Base-by-base conservation (phyloP, 1,140 invertebrate species). In the Globodera ellingtonae region DNA sequence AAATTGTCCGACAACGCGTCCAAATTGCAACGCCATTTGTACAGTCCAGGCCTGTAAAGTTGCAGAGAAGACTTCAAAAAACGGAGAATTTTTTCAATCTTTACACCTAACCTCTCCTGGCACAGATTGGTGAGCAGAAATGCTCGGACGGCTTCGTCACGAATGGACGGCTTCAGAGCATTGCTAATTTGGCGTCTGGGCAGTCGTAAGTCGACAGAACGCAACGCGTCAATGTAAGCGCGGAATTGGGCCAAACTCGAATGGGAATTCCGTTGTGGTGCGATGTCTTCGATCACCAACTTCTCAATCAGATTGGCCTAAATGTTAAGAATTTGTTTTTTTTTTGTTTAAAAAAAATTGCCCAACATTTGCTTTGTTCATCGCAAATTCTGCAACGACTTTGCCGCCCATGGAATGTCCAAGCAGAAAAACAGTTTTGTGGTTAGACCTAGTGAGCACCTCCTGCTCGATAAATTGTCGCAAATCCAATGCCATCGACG, bases 81-180 rank as follows among this genome's bases (percentile, higher is more conserved):
- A 8, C 4, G 21, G n/a, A 72, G 9, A 44, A 72, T 66, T 59
- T 67, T 21, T 5, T 46, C 70, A 66, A 76, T 70, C 9, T 44
- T 6, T 24, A 15, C 9, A 70, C 10, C 8, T 44, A 91, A 91
- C 89, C 93, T 80, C 56, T 9, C 47, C 56, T n/a, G 79, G 59
- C 13, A 52, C 92, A 95, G 89, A 87, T 95, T 95, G n/a, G 93
- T 94, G 21, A 94, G 89, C 46, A 95, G 90, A 89, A 95, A 95
- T 85, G 94, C 90, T 18, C 93, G 90, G 69, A 92, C 83, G 6
- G 81, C 78, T 56, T 82, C 48, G 82, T 91, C 90, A 91, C 92
- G 80, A 73, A 90, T 79, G n/a, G 70, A 52, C 13, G 75, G 6
- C 50, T 78, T 77, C 46, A 87, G 65, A 18, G 82, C 76, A 15